Evolutionary conservation across 37 sponge, comb jelly and placozoan genomes (phyloP).

Genomic region (Axinella damicornis): DNA sequence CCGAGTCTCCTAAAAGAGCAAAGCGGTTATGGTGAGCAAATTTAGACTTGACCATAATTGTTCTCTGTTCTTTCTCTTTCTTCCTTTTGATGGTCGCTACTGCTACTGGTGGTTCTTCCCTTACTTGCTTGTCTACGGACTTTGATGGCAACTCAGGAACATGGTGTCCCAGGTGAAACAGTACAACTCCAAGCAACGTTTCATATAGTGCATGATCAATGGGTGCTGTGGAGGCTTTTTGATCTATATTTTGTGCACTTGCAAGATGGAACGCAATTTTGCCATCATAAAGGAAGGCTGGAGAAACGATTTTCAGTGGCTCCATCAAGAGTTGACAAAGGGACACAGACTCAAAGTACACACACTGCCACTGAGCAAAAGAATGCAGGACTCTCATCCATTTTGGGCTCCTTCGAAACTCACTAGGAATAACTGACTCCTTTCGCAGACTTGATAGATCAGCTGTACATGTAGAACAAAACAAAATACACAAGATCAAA

Average conservation of each 20-base stretch:
- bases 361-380: conserved; percentile 76
- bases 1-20: too few relatives aligned
- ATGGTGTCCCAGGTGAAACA: too few relatives aligned
- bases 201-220: conserved; percentile 5
- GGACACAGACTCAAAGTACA: conserved; percentile 23
- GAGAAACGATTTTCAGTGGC: conserved; percentile 33
- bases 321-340: conserved; percentile 55
- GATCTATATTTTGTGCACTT: background rate
- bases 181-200: background rate
- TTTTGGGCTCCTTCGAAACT: conserved; percentile 13
- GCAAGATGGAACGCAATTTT: conserved; percentile 28
- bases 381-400: conserved; percentile 49
- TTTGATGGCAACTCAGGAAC: too few relatives aligned
- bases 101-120: too few relatives aligned
- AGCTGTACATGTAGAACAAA: conserved; percentile 17
- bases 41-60: too few relatives aligned
- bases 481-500: conserved; percentile 36
- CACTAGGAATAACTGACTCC: background rate
- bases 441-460: background rate
- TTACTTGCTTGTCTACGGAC: too few relatives aligned
- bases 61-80: too few relatives aligned
- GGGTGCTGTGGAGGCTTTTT: background rate
- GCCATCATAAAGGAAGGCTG: conserved; percentile 65
- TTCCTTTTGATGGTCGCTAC: too few relatives aligned
- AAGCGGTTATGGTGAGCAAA: too few relatives aligned